Evolutionary conservation across 2,888 invertebrate genomes (phyloP), one percentile per base, ranked within the genome.

Genomic region (Euplagia quadripunctaria): DNA sequence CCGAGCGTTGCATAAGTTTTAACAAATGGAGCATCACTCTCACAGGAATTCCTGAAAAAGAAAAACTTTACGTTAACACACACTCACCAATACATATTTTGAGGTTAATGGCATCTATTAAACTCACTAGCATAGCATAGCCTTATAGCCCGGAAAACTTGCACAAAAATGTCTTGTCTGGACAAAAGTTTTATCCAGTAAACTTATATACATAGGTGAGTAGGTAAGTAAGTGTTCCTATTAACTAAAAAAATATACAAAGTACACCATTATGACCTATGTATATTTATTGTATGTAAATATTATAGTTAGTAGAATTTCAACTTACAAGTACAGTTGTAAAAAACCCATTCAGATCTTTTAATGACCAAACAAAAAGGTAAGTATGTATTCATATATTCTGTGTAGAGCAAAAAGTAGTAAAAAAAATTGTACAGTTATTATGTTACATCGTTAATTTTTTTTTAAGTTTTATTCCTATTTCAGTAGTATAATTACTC

Each of bases 1-100:
- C 98, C 98, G 94, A 98, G 97, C 87, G 98, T 98, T 93, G 98
- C 98, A 94, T 98, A 98, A 91, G 98, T 98, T 97, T 98, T 98
- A 96, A 98, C 98, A 96, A 98, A 98, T 92, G 98, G 98, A 93
- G 97, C 97, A 94, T 98, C 98, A 96, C 97, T 97, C 95, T 97
- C 97, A 96, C 98, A 98, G 94, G 97, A 97, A 94, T 97, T 98
- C 96, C 98, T 98, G 97, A 87, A 96, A 97, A 95, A 92, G 90
- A 94, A 85, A 85, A 76, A 74, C 68, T 16, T 64, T 41, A 61
- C 17, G 17, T 70, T 70, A 70, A 64, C 70, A 70, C 46, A 17
- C 31, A 68, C 31, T 43, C 58, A 20, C n/a, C 20, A 42, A 17
- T 5, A 46, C 11, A 61, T 55, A 17, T 31, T 14, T 31, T 31